phyloP scores from a whole-genome alignment of 2,113 vertebrate genomes.

The Nipponia nippon region DNA sequence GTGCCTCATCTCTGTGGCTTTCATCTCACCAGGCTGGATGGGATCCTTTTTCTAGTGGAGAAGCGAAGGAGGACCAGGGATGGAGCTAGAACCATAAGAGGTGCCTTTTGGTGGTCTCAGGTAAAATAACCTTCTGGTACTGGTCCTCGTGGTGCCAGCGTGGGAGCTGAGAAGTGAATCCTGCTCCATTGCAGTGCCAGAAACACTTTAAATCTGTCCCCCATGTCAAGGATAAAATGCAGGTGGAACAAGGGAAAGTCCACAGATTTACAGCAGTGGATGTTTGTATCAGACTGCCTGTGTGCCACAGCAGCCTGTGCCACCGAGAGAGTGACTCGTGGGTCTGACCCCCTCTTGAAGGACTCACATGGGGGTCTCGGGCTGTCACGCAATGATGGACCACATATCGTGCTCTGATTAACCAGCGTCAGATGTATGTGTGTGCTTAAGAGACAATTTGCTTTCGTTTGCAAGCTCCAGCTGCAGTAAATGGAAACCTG shows the following conservation, averaged over 20 bases:
- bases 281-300: not conserved
- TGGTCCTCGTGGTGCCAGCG: not conserved
- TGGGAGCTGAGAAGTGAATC: not conserved
- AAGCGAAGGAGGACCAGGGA: slow-evolving; percentile 39
- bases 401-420: not conserved
- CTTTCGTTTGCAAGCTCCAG: not conserved
- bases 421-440: not conserved
- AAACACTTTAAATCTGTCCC: not conserved
- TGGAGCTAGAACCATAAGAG: not conserved
- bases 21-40: not conserved
- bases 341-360: not conserved
- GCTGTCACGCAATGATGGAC: not conserved
- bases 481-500: not conserved
- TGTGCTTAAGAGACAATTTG: not conserved
- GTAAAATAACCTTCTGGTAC: not conserved
- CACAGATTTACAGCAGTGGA: not conserved
- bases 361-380: not conserved
- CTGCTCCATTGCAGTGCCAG: not conserved
- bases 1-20: slow-evolving; percentile 17
- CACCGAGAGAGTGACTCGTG: not conserved
- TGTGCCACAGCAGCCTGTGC: not conserved
- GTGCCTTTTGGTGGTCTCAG: not conserved
- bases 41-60: slow-evolving; percentile 18
- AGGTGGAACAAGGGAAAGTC: not conserved
- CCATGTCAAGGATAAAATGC: not conserved